phyloP scores from a whole-genome alignment of 2,797 vertebrate species.

The Hydrocynus forskahlii region DNA sequence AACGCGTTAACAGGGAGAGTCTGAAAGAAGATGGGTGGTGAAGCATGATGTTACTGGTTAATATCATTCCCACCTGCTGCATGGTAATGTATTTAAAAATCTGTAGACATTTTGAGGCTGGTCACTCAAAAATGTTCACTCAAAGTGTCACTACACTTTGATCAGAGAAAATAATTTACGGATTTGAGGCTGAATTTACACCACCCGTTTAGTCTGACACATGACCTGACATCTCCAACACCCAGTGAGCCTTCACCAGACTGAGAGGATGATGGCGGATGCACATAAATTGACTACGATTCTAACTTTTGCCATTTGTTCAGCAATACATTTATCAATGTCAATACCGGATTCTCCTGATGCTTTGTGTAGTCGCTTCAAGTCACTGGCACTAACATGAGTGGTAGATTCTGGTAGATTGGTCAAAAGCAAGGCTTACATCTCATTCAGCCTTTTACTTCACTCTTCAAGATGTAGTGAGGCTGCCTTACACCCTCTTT shows the following conservation, averaged over 20 bases:
- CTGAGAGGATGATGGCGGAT: neutral
- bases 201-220: neutral
- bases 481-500: neutral
- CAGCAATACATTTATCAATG: neutral
- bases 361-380: neutral
- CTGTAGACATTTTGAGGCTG: neutral
- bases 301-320: neutral
- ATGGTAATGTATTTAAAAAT: neutral
- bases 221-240: conserved; percentile 8
- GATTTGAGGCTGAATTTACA: neutral
- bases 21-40: neutral
- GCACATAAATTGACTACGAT: neutral
- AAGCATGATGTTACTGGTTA: neutral
- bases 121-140: too few species aligned
- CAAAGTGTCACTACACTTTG: neutral
- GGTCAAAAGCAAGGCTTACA: neutral
- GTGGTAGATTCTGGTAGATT: neutral
- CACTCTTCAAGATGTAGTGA: conserved; percentile 2
- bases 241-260: neutral
- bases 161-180: neutral
- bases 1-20: too few species aligned
- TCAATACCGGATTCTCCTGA: neutral
- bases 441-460: conserved; percentile 9
- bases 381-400: neutral
- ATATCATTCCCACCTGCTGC: neutral